These are phyloP conservation scores for Drosophila sp. DNA, from an alignment of 1,140 invertebrate genomes.

Conservation along the genomic window DNA sequence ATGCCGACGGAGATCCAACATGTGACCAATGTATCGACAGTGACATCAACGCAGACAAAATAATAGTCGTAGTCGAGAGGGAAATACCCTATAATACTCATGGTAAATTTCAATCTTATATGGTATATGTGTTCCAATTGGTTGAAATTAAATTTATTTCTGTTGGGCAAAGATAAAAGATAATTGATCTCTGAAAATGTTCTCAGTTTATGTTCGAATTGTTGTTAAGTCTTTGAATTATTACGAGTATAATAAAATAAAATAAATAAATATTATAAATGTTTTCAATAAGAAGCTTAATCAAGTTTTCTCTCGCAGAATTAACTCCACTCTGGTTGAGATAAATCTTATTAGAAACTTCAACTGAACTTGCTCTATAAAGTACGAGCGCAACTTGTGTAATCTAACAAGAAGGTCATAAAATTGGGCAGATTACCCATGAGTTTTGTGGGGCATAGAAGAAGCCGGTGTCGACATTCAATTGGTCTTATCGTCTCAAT, in stretches of 20 bases:
- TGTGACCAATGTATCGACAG: conserved; percentile 25
- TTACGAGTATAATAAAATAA: no score
- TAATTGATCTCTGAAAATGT: not conserved
- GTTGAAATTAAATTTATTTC: no score
- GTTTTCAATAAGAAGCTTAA: no score
- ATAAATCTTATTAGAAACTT: no score
- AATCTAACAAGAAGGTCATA: conserved; percentile 38
- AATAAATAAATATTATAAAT: not conserved
- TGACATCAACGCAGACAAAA: conserved; percentile 5
- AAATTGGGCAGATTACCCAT: conserved; percentile 32
- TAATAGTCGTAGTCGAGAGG: not conserved
- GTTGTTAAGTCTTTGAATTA: no score
- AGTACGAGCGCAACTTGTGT: conserved; percentile 18
- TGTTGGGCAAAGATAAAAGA: no score
- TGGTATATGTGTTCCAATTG: no score
- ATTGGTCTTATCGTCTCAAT: conserved; percentile 53
- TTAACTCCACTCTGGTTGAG: no score
- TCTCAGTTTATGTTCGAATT: not conserved
- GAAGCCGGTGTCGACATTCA: not conserved
- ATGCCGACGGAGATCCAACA: conserved; percentile 18
- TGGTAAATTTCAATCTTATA: no score
- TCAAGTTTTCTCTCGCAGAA: no score
- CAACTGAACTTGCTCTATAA: not conserved
- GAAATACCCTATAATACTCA: not conserved
- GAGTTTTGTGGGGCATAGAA: not conserved